Percentiles rank a stretch among this genome's conserved stretches.
Conservation (phyloP, 2,797 vertebrate genomes). For the Sebastes aleutianus region DNA sequence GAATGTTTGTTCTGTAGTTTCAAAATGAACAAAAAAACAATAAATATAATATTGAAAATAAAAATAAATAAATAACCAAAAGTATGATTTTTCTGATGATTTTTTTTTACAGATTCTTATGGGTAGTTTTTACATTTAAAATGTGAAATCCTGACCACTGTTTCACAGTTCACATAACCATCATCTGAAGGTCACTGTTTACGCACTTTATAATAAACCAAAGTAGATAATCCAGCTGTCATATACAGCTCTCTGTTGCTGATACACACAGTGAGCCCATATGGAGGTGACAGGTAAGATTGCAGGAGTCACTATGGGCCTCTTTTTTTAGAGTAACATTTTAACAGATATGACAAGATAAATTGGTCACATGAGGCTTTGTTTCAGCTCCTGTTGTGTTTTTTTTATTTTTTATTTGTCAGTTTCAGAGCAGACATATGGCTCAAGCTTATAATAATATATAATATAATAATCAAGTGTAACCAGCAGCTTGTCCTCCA, state of each 20-base stretch:
- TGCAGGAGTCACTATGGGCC: neutral
- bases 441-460: neutral
- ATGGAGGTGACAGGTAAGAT: slow-evolving; percentile 40
- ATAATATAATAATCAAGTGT: neutral
- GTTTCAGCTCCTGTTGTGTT: neutral
- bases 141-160: neutral
- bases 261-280: slow-evolving; percentile 18
- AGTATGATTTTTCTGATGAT: neutral
- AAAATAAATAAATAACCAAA: neutral
- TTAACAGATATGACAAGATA: neutral
- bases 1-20: too few relatives aligned
- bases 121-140: neutral
- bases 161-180: neutral
- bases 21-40: too few relatives aligned
- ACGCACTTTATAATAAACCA: slow-evolving; percentile 18
- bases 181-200: slow-evolving; percentile 42
- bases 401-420: neutral
- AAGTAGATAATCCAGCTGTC: slow-evolving; percentile 44
- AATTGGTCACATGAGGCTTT: neutral
- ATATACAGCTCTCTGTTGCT: slow-evolving; percentile 29
- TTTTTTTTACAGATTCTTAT: neutral
- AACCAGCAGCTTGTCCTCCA: neutral
- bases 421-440: neutral
- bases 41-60: too few relatives aligned
- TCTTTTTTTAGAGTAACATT: neutral